phyloP scores from a whole-genome alignment of 1,140 invertebrate genomes.

The Heliconius nattereri region DNA sequence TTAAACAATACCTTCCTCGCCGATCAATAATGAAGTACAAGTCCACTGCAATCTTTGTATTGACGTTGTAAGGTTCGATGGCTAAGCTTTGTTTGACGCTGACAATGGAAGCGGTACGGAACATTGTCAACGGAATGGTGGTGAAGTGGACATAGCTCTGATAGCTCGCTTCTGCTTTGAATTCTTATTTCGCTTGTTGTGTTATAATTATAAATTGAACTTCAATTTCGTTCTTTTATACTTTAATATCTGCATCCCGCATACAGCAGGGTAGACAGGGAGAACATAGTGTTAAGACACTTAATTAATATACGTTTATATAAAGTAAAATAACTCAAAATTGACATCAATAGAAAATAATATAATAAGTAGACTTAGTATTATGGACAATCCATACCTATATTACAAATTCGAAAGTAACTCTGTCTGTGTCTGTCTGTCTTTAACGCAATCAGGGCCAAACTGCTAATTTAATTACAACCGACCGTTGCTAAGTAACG shows the following conservation, averaged over 20 bases:
- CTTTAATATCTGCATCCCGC: no score
- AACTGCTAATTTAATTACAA: no score
- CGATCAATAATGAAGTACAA: not conserved
- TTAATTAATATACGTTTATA: no score
- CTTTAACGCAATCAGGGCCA: no score
- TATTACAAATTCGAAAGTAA: no score
- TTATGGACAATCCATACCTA: not conserved
- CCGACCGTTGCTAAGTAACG: no score
- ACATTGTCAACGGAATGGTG: slow-evolving; percentile 14
- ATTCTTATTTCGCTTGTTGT: not conserved
- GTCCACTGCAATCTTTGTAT: slow-evolving; percentile 8
- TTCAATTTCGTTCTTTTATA: not conserved
- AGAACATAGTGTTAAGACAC: no score
- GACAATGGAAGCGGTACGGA: slow-evolving; percentile 3
- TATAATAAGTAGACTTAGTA: no score
- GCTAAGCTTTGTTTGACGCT: not conserved
- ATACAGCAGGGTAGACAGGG: no score
- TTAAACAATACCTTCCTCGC: not conserved
- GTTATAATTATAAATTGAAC: not conserved
- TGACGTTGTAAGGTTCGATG: slow-evolving; percentile 3
- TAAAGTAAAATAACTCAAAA: no score
- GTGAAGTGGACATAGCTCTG: not conserved
- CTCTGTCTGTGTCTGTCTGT: no score
- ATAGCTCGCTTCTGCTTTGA: not conserved
- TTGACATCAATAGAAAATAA: no score